Conservation (phyloP, 64 coral and sea anemone species). For the Pocillopora damicornis region DNA sequence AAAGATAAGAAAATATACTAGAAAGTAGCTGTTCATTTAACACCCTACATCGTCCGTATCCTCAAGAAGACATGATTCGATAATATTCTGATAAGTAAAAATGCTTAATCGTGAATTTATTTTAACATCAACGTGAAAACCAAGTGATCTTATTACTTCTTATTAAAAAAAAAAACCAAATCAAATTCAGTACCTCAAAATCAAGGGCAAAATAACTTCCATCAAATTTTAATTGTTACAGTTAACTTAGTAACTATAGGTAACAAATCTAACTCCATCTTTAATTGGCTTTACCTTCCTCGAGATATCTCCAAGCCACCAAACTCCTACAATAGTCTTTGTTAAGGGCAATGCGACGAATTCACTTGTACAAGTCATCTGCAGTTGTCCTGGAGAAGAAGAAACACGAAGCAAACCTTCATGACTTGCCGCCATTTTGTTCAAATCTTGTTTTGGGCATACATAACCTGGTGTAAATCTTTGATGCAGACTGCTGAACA, state of each 20-base stretch:
- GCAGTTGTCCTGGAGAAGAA: slow-evolving; percentile 25
- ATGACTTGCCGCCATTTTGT: slow-evolving; percentile 80
- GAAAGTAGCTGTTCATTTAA: too few species aligned
- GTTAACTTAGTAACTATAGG: background rate
- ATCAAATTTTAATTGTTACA: background rate
- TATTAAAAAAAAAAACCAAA: too few species aligned
- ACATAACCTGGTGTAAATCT: background rate
- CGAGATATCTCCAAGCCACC: slow-evolving; percentile 54
- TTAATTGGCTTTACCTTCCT: slow-evolving; percentile 16
- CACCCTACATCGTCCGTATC: too few species aligned
- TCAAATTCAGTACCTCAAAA: too few species aligned
- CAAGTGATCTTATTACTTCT: too few species aligned
- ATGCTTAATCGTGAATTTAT: too few species aligned
- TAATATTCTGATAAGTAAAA: too few species aligned
- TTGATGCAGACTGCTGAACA: background rate
- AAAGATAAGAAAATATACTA: too few species aligned
- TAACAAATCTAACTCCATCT: background rate
- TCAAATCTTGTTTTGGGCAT: slow-evolving; percentile 17
- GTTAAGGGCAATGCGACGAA: slow-evolving; percentile 55
- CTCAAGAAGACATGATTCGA: too few species aligned
- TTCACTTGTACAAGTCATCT: slow-evolving; percentile 44
- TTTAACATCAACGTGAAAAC: too few species aligned
- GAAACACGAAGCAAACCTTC: slow-evolving; percentile 35
- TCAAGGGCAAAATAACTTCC: too few species aligned
- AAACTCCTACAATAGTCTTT: slow-evolving; percentile 64